Evolutionary conservation across 1,140 invertebrate species (phyloP).

Genomic region (Antheraea pernyi): DNA sequence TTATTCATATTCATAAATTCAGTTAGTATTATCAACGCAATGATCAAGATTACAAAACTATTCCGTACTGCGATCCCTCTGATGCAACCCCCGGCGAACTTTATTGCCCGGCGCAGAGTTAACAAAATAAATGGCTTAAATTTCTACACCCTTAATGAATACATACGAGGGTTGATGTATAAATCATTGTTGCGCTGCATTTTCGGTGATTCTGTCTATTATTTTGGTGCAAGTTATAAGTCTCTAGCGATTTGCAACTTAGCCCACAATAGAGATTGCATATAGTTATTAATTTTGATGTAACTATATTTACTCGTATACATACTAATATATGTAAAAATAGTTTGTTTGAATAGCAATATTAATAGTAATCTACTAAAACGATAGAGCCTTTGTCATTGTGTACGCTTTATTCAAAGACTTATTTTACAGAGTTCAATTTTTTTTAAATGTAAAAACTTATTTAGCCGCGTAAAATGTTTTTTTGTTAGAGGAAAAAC

Average conservation of each 20-base stretch:
- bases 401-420: no score
- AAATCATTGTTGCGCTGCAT: conserved; percentile 75
- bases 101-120: conserved; percentile 73
- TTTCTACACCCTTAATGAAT: conserved; percentile 78
- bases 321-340: no score
- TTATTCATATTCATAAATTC: conserved; percentile 1
- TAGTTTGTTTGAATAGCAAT: no score
- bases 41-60: conserved; percentile 59
- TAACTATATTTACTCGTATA: no score
- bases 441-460: no score
- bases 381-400: no score
- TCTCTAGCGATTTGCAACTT: conserved; percentile 13
- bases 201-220: conserved; percentile 50
- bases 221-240: conserved; percentile 30
- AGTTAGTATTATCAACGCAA: conserved; percentile 32
- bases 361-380: no score
- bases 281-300: no score
- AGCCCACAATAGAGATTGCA: no score
- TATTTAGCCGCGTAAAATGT: no score
- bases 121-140: conserved; percentile 78
- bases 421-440: no score
- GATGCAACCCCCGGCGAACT: conserved; percentile 48
- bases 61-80: conserved; percentile 19
- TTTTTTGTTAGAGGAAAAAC: no score
- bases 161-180: conserved; percentile 67